Percentiles rank a stretch among this genome's conserved stretches.
Conservation (phyloP, 2,888 invertebrate genomes). For the Ypsolopha sequella region DNA sequence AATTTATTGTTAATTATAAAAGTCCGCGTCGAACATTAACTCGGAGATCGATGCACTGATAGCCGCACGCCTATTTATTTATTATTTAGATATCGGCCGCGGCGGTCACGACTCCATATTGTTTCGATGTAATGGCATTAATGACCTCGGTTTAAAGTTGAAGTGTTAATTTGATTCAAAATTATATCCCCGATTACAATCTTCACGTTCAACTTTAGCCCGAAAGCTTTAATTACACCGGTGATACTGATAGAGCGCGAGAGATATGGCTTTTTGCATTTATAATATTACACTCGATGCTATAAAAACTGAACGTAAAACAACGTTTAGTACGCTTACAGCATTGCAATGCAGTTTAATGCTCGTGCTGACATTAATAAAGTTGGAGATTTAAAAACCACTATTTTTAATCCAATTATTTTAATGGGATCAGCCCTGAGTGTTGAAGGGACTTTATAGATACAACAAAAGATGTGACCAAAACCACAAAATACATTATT, state of each 20-base stretch:
- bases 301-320: conserved; percentile 33
- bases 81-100: conserved; percentile 66
- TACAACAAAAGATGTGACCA: too few relatives aligned
- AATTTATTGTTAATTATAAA: conserved; percentile 72
- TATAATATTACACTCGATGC: conserved; percentile 21
- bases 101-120: conserved; percentile 67
- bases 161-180: conserved; percentile 72
- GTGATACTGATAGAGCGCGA: conserved; percentile 23
- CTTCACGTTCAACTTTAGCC: conserved; percentile 60
- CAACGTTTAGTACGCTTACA: conserved; percentile 26
- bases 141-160: conserved; percentile 68
- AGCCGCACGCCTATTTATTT: conserved; percentile 63
- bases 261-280: conserved; percentile 30
- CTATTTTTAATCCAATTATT: conserved; percentile 25
- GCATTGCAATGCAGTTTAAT: conserved; percentile 33
- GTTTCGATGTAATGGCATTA: conserved; percentile 65
- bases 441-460: too few relatives aligned
- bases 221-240: conserved; percentile 58
- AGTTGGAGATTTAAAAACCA: conserved; percentile 28
- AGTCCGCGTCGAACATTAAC: conserved; percentile 62
- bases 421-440: conserved; percentile 13
- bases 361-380: conserved; percentile 36
- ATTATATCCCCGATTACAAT: conserved; percentile 63
- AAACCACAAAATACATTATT: too few relatives aligned
- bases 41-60: conserved; percentile 57